Conservation (phyloP, 1,140 invertebrate genomes). For the Cydia amplana region DNA sequence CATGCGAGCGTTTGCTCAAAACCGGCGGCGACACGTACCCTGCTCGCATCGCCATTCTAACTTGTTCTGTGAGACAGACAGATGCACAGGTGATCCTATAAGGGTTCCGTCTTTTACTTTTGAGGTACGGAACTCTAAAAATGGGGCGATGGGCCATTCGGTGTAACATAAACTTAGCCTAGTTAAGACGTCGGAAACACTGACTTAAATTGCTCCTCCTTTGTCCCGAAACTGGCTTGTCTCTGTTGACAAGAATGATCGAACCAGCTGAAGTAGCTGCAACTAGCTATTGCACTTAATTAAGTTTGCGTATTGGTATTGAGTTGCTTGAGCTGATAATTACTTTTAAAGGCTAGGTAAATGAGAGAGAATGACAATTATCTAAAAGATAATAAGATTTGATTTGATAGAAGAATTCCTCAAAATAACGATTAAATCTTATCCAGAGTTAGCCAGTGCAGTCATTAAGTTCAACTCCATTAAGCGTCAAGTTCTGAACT, state of each 20-base stretch:
- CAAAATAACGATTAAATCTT: too few species aligned
- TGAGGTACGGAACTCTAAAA: too few species aligned
- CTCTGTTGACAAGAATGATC: constrained; percentile 49
- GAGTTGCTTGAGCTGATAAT: background rate
- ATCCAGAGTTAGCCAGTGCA: background rate
- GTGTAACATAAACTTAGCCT: constrained; percentile 46
- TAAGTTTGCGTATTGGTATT: background rate
- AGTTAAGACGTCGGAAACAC: constrained; percentile 49
- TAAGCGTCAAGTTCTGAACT: background rate
- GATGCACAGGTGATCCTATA: too few species aligned
- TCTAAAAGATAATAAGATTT: too few species aligned
- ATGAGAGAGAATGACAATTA: too few species aligned
- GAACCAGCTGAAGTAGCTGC: background rate
- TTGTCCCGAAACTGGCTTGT: constrained; percentile 53
- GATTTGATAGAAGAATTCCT: too few species aligned
- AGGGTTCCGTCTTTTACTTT: too few species aligned
- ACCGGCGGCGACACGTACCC: too few species aligned
- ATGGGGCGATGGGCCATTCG: background rate
- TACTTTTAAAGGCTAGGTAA: too few species aligned
- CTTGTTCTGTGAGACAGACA: too few species aligned
- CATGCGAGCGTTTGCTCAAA: too few species aligned
- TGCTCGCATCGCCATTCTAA: too few species aligned
- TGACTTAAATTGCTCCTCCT: constrained; percentile 63
- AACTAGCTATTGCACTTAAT: background rate
- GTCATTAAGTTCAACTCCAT: background rate